phyloP scores from a whole-genome alignment of 2,888 invertebrate species.

The Encarsia formosa region DNA sequence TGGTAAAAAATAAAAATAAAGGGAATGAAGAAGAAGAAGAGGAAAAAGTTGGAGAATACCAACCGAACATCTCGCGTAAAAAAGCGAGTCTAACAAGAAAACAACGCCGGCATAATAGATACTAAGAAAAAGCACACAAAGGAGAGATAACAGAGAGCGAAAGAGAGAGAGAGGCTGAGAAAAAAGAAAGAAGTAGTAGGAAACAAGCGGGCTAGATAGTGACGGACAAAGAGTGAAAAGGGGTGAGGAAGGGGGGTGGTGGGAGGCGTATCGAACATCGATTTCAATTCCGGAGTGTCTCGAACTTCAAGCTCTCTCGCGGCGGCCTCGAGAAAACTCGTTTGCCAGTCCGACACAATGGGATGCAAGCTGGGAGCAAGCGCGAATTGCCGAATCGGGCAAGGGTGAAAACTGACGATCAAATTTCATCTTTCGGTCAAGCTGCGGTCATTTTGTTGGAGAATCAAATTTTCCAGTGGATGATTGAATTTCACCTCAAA shows the following conservation, averaged over 20 bases:
- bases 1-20: background rate
- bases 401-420: too few relatives aligned
- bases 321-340: too few relatives aligned
- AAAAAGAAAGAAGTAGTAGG: background rate
- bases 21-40: background rate
- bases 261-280: constrained; percentile 21
- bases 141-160: background rate
- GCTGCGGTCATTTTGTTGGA: too few relatives aligned
- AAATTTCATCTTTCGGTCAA: too few relatives aligned
- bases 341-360: too few relatives aligned
- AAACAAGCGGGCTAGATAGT: constrained; percentile 4
- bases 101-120: constrained; percentile 14
- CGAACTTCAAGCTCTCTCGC: constrained; percentile 11
- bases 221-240: constrained; percentile 17
- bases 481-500: too few relatives aligned
- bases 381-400: too few relatives aligned
- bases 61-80: too few relatives aligned
- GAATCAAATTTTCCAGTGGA: too few relatives aligned
- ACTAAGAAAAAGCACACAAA: constrained; percentile 18
- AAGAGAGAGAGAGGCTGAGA: background rate
- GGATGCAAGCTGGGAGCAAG: too few relatives aligned
- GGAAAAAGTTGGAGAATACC: too few relatives aligned
- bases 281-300: constrained; percentile 23
- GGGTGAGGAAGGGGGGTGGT: background rate
- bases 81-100: background rate